Base-by-base conservation (phyloP, 2,888 invertebrate species). In the Drosophila pegasa region DNA sequence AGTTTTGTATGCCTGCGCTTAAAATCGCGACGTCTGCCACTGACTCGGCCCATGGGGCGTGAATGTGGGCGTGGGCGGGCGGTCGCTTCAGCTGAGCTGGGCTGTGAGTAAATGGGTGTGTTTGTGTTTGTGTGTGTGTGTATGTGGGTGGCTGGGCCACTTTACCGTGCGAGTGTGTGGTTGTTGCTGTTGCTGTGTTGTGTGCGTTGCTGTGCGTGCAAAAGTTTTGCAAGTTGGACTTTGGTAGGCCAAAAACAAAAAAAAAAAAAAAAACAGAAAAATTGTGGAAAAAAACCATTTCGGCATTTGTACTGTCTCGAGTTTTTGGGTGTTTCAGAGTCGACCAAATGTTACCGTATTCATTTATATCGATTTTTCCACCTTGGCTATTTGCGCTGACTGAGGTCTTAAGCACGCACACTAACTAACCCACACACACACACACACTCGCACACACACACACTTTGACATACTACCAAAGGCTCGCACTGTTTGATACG, bases 311-410 rank as follows among this genome's bases (percentile, higher is more conserved):
- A 50, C 72, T 79, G 79, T 79, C 64, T 75, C 72, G 63, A 69
- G 62, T 69, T 56, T 75, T 76, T 65, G 69, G 69, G 33, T 73
- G 66, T 63, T 66, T 40, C 67, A 69, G 60, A 50, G 33, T 61
- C 65, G 61, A 75, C 73, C 78, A 78, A 84, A 84, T 87, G 82
- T 79, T 79, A 71, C 85, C 75, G 70, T 82, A 87, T 87, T 87
- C 86, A 78, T 82, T 84, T 87, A 75, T 87, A 84, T 84, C 77
- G 84, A 84, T 84, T 84, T 87, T 84, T 84, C 75, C 79, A 87
- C 84, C 83, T 84, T 87, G 81, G 67, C 78, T 84, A 87, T 78
- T 84, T 84, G 66, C 66, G 50, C 62, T 66, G 62, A 52, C 62
- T 66, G 62, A 43, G 65, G 66, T 60, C 76, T 68, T 60, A 75